Evolutionary conservation across 2,888 invertebrate species (phyloP), one percentile per base, ranked within the genome.

Genomic region (Ferrisia virgata): DNA sequence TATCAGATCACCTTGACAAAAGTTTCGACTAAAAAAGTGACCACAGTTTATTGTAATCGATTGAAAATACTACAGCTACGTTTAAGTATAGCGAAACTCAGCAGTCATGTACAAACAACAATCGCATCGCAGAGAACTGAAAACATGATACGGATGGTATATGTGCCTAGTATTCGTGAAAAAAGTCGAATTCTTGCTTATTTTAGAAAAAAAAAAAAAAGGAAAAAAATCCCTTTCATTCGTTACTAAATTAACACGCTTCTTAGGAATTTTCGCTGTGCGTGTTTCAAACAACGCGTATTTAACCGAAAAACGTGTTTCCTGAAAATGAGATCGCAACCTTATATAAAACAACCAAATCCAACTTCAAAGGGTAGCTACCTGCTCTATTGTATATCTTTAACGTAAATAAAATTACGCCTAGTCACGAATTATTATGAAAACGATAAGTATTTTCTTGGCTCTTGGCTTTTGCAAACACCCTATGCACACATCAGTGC

Each of bases 391-490:
- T n/a, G n/a, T 64, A 28, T 53, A 53, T 53, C 31, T 31, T 69
- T 31, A 69, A 69, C 31, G 15, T 31, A n/a, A 31, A 31, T 15
- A 28, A 76, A 76, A 76, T 76, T 76, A 76, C 72, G 72, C 72
- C 33, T 36, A 76, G 72, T 76, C 72, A 76, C 72, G 72, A 36
- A 76, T 76, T 36, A 76, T 31, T 31, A 31, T n/a, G n/a, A n/a
- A 69, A 69, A 28, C 33, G 36, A 33, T 76, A n/a, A n/a, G n/a
- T n/a, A 22, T 76, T 76, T 76, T 76, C 36, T 76, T 31, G 72
- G 2, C 64, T 53, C 8, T 22, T n/a, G 53, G 11, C 15, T 28
- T 9, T 58, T 22, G 58, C 22, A 9, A 58, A n/a, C 25, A 64
- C 31, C 28, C n/a, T n/a, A n/a, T n/a, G n/a, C n/a, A n/a, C n/a